Evolutionary conservation across 1,140 invertebrate genomes (phyloP), one percentile per base, ranked within the genome.

Genomic region (Aphis gossypii): DNA sequence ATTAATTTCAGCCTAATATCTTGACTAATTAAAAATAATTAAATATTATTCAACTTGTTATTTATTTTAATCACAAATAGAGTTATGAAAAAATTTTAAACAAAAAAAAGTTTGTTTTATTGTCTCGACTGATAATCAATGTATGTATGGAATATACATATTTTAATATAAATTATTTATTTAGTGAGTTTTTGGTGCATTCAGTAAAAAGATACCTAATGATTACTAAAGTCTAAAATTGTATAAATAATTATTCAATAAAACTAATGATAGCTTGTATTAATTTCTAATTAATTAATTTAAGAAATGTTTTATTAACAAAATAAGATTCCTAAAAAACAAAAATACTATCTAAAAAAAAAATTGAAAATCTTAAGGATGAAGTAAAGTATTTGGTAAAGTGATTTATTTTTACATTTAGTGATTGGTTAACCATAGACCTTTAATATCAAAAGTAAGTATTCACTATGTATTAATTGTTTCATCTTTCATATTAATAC

Each of bases 1-100:
- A 51, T 89, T 89, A 38, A 54, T 89, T 89, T 38, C 44, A 48
- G n/a, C 46, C 20, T 87, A 48, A 56, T 89, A 18, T 89, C 21
- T 41, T 11, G 51, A 89, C n/a, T 41, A 89, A 89, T 56, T 56
- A 89, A 89, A 89, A 89, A 41, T 51, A 35, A 87, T 87, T 35
- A 35, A 38, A 9, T 86, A 48, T 76, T 76, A n/a, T 76, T 14
- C 44, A 18, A 54, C 35, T 51, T 35, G 35, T 35, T 35, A 51
- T 88, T 88, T 46, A n/a, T 87, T 76, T 76, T n/a, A 68, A 68
- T 11, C 60, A 68, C 9, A 21, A 68, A 14, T 68, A n/a, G 30
- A 30, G 23, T 60, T 14, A 30, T 68, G 30, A 14, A n/a, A 30
- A 68, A 68, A 54, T 54, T 54, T 7, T 23, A 54, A 21, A 23